These are phyloP conservation scores for Heteropelma amictum DNA, from an alignment of 2,888 invertebrate species.

Conservation along the genomic window DNA sequence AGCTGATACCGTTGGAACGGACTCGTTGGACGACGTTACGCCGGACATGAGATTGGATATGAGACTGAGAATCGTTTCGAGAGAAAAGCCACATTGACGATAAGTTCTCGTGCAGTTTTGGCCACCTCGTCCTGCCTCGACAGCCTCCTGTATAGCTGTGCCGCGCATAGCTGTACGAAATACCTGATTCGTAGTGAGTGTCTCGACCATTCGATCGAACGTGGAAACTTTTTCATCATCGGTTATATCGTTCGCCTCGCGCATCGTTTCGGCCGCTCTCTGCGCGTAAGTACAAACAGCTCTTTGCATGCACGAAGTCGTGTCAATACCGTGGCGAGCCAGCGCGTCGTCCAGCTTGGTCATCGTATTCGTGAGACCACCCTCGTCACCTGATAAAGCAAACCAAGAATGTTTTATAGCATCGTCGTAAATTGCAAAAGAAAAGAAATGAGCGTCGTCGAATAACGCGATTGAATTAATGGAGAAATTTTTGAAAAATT, in stretches of 20 bases:
- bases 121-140: slow-evolving; percentile 77
- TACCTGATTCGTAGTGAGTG: slow-evolving; percentile 71
- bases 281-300: slow-evolving; percentile 85
- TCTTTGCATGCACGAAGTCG: slow-evolving; percentile 82
- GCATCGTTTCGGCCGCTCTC: slow-evolving; percentile 79
- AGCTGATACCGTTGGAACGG: slow-evolving; percentile 49
- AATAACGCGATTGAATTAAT: background rate
- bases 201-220: slow-evolving; percentile 70
- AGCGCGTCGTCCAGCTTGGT: slow-evolving; percentile 80
- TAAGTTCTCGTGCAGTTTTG: slow-evolving; percentile 77
- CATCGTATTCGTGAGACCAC: slow-evolving; percentile 82
- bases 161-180: slow-evolving; percentile 77
- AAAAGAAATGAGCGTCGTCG: background rate
- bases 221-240: slow-evolving; percentile 66
- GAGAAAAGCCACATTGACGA: slow-evolving; percentile 77
- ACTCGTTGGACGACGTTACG: slow-evolving; percentile 48
- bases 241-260: slow-evolving; percentile 57
- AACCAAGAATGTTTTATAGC: too few species aligned
- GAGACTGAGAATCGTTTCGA: slow-evolving; percentile 73
- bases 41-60: slow-evolving; percentile 68
- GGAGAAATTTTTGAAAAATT: background rate
- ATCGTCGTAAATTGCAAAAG: too few species aligned
- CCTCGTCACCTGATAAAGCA: slow-evolving; percentile 80
- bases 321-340: slow-evolving; percentile 81
- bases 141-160: slow-evolving; percentile 80